Evolutionary conservation across 2,888 invertebrate genomes (phyloP).

Genomic region (Oasisia sp.): DNA sequence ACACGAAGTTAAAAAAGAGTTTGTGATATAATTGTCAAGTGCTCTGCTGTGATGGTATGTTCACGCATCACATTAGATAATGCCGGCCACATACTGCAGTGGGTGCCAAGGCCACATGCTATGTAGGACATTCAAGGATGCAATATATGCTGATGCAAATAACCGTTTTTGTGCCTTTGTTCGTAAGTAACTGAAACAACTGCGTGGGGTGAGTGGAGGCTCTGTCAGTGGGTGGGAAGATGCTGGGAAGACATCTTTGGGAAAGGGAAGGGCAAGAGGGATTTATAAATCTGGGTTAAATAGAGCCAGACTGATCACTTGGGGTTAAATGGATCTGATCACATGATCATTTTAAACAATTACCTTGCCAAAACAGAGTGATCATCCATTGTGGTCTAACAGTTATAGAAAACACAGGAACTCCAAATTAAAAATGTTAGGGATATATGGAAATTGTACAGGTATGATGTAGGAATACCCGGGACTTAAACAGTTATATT

Average conservation of each 20-base stretch:
- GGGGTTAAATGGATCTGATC: not conserved
- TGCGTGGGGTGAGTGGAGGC: not conserved
- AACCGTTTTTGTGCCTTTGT: not conserved
- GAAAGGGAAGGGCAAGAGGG: not conserved
- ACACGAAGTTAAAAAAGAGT: no score
- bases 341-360: not conserved
- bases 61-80: not conserved
- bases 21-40: not conserved
- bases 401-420: no score
- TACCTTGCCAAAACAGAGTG: not conserved
- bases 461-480: no score
- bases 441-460: no score
- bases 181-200: not conserved
- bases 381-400: no score
- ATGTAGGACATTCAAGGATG: not conserved
- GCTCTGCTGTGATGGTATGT: not conserved
- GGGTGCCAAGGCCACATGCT: not conserved
- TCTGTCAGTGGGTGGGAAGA: not conserved
- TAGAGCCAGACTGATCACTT: not conserved
- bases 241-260: not conserved
- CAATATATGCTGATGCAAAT: slow-evolving; percentile 5
- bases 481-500: no score
- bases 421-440: no score
- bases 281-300: not conserved
- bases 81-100: not conserved